Evolutionary conservation across 1,140 invertebrate species (phyloP).

Genomic region (Tigriopus japonicus): DNA sequence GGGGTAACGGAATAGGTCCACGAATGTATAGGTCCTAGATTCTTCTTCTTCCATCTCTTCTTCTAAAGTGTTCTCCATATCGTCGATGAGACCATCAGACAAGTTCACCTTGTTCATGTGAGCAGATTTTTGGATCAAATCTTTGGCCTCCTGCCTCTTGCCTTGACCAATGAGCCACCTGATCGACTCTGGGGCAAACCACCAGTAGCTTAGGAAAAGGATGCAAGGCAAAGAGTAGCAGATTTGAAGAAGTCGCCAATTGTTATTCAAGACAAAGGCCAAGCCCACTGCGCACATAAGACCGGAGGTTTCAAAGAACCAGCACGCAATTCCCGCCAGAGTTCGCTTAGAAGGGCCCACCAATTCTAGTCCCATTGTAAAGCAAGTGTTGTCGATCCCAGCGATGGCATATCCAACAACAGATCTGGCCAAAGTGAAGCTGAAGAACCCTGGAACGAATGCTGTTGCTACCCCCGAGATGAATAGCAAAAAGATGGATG

Average conservation of each 20-base stretch:
- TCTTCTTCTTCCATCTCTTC: not conserved
- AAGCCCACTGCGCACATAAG: not conserved
- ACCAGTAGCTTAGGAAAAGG: constrained; percentile 2
- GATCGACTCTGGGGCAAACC: constrained; percentile 8
- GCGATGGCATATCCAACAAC: constrained; percentile 11
- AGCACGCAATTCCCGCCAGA: constrained; percentile 11
- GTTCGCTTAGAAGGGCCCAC: constrained; percentile 12
- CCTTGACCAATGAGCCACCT: not conserved
- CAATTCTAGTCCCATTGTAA: constrained; percentile 14
- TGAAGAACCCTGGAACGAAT: not conserved
- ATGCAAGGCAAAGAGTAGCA: constrained; percentile 6
- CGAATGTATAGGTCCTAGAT: not conserved
- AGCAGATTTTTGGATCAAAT: not conserved
- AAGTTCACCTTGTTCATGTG: not conserved
- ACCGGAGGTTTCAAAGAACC: constrained; percentile 13
- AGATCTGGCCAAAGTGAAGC: not conserved
- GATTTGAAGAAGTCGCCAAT: constrained; percentile 10
- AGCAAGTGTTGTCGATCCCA: constrained; percentile 12
- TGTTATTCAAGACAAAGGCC: constrained; percentile 1
- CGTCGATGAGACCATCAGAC: not conserved
- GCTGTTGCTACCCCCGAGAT: not conserved
- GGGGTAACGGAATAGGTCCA: constrained; percentile 1
- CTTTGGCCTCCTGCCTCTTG: not conserved
- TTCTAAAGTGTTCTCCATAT: not conserved
- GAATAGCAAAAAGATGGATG: not conserved